phyloP scores from a whole-genome alignment of 2,113 vertebrate species.

The Epinephelus cyanopodus region DNA sequence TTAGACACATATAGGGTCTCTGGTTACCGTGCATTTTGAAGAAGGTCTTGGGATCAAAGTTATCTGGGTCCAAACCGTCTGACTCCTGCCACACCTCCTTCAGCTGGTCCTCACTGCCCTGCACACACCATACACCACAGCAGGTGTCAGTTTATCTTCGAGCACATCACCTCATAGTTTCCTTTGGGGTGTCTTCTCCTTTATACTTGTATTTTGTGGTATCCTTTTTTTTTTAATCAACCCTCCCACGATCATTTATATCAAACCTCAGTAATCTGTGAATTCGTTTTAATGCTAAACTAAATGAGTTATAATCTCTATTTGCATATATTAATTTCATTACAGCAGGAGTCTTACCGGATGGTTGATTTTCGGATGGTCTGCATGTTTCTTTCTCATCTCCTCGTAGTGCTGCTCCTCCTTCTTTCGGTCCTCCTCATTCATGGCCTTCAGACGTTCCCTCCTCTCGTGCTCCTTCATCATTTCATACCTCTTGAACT shows the following conservation, averaged over 20 bases:
- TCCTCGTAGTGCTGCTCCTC: slow-evolving; percentile 92
- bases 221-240: neutral
- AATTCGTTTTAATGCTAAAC: neutral
- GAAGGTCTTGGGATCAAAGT: slow-evolving; percentile 96
- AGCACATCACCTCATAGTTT: neutral
- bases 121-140: slow-evolving; percentile 46
- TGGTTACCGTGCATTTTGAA: slow-evolving; percentile 94
- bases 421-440: slow-evolving; percentile 89
- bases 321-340: neutral
- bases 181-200: neutral
- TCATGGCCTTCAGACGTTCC: slow-evolving; percentile 89
- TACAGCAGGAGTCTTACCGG: slow-evolving; percentile 86
- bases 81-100: slow-evolving; percentile 96
- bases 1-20: neutral
- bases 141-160: neutral
- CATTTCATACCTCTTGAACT: slow-evolving; percentile 96
- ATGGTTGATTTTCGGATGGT: slow-evolving; percentile 95
- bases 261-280: too few species aligned
- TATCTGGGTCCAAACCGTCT: slow-evolving; percentile 92
- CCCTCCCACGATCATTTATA: neutral
- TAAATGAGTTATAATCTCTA: neutral
- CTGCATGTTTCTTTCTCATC: slow-evolving; percentile 92
- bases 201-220: too few species aligned
- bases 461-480: slow-evolving; percentile 93
- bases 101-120: slow-evolving; percentile 96